Evolutionary conservation across 2,797 vertebrate genomes (phyloP).

Genomic region (Myotis vivesi): DNA sequence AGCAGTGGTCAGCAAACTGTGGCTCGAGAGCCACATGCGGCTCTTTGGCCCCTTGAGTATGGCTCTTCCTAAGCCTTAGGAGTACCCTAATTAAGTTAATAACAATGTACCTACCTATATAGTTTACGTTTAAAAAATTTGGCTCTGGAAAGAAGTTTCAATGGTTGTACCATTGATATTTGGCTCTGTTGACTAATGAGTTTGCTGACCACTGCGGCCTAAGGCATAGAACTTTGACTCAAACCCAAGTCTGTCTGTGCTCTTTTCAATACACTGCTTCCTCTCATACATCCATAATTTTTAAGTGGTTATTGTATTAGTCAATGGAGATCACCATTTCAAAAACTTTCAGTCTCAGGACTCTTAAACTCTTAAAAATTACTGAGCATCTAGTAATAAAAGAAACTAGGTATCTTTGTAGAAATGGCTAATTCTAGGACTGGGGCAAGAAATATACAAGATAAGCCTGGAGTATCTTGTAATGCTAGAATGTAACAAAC

Average conservation of each 20-base stretch:
- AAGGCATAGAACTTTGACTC: background rate
- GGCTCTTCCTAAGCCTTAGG: no score
- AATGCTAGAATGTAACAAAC: background rate
- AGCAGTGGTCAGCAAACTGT: no score
- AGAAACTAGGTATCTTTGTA: background rate
- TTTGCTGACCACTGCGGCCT: no score
- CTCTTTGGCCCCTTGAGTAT: no score
- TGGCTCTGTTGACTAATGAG: no score
- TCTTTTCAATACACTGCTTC: background rate
- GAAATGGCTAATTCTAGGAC: background rate
- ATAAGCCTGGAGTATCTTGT: background rate
- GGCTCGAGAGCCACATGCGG: no score
- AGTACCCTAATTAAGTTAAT: no score
- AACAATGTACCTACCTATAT: no score
- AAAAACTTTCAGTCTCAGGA: background rate
- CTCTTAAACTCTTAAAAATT: slow-evolving; percentile 1
- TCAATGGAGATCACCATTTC: background rate
- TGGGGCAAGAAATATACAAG: background rate
- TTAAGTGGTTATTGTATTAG: background rate
- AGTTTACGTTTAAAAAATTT: no score
- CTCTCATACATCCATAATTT: background rate
- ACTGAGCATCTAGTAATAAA: background rate
- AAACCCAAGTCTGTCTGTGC: background rate
- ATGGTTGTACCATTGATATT: no score
- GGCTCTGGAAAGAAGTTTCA: no score